A percentile compares a stretch with the other conserved stretches of the same genome.
Conservation (phyloP, 2,113 vertebrate genomes). For the Etia nguti region DNA sequence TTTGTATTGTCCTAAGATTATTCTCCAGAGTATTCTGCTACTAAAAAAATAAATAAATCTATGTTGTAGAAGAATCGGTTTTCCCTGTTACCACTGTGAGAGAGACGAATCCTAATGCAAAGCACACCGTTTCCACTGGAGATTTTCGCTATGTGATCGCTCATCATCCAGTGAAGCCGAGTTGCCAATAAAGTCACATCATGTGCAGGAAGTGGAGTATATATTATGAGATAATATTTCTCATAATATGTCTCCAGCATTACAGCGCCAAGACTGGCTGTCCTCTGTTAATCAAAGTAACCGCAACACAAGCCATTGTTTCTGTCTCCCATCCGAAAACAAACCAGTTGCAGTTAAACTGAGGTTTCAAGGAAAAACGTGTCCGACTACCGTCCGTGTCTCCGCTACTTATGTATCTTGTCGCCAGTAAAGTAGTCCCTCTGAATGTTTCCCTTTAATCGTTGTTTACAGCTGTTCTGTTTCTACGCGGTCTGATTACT, state of each 20-base stretch:
- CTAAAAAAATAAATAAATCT: not conserved
- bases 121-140: not conserved
- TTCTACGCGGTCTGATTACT: not conserved
- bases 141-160: not conserved
- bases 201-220: not conserved
- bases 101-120: accelerated
- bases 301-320: not conserved
- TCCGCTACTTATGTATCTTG: not conserved
- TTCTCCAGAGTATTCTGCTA: not conserved
- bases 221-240: not conserved
- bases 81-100: accelerated
- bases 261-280: not conserved
- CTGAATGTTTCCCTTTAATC: not conserved
- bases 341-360: not conserved
- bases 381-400: no score
- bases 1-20: not conserved
- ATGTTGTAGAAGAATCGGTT: not conserved
- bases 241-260: not conserved
- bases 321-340: not conserved
- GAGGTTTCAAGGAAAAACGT: not conserved
- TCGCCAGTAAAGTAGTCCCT: not conserved
- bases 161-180: not conserved
- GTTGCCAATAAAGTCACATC: not conserved
- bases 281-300: not conserved
- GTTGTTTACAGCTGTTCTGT: not conserved